phyloP scores from a whole-genome alignment of 1,140 invertebrate species.

The Patella vulgata region DNA sequence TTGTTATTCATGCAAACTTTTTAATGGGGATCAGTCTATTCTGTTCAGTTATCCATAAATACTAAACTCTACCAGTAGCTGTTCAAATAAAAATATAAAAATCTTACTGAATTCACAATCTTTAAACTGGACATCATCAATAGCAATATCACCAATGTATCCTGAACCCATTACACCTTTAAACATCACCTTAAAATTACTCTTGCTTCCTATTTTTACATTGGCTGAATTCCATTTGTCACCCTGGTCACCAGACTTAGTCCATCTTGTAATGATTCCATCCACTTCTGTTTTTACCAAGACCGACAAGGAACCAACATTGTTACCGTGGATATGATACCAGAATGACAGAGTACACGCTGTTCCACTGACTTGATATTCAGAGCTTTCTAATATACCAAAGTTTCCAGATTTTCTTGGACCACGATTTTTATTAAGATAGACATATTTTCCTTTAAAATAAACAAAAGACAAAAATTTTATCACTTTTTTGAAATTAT shows the following conservation, averaged over 20 bases:
- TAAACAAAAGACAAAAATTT: neutral
- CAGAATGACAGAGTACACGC: slow-evolving; percentile 48
- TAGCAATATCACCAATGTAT: slow-evolving; percentile 31
- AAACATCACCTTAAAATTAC: slow-evolving; percentile 21
- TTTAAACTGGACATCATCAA: slow-evolving; percentile 29
- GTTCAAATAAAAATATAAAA: no score
- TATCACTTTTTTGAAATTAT: neutral
- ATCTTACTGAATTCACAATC: slow-evolving; percentile 2
- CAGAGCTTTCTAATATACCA: slow-evolving; percentile 31
- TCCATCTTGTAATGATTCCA: slow-evolving; percentile 25
- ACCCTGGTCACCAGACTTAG: slow-evolving; percentile 38
- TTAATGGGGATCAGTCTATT: no score
- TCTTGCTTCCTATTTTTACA: slow-evolving; percentile 19
- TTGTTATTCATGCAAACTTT: no score
- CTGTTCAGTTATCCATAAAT: no score
- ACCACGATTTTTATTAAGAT: slow-evolving; percentile 69
- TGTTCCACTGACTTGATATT: slow-evolving; percentile 15
- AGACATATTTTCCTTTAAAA: slow-evolving; percentile 41
- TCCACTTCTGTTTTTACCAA: slow-evolving; percentile 29
- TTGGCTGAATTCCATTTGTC: slow-evolving; percentile 37
- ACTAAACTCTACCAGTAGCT: no score
- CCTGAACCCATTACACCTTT: slow-evolving; percentile 23
- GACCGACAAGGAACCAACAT: slow-evolving; percentile 56
- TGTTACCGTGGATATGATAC: slow-evolving; percentile 58
- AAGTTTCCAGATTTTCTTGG: slow-evolving; percentile 67